Base-by-base conservation (phyloP, 1,140 invertebrate genomes). In the Atta cephalotes region DNA sequence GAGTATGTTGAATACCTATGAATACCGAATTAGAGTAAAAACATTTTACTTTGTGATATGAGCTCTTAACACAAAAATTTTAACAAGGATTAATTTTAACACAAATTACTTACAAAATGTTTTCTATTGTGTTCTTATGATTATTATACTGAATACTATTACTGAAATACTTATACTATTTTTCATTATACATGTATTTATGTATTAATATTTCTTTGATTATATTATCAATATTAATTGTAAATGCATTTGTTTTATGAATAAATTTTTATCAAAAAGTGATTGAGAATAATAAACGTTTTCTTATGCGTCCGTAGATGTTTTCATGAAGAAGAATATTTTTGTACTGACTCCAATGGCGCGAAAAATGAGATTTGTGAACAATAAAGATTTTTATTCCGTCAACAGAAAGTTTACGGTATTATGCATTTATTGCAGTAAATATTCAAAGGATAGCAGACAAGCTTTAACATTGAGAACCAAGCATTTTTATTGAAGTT, bases 341-440 rank as follows among this genome's bases (percentile, higher is more conserved):
- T 80, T 81, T 70, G 16, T 58, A 71, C 21, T 25, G 45, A 56
- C 14, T n/a, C 14, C 63, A 81, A 58, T 81, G 14, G 12, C 25
- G 10, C 9, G 9, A 49, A 70, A 70, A 81, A 81, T 71, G 28
- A 81, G 49, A 71, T 71, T 81, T 71, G 31, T 56, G 65, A 71
- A 70, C 49, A 81, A 81, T 71, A 5, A 71, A 56, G n/a, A 71
- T 81, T 14, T 71, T 81, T 70, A 80, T 80, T 70, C 65, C 12
- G n/a, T 71, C 31, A 62, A 71, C 65, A 58, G 49, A 81, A 56
- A 51, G 12, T 70, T 80, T 79, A 7, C 63, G 21, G 7, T 53
- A 53, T 53, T 71, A 49, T 71, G 14, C 49, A 28, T 25, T 53
- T 70, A 70, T 21, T 51, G 35, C 63, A 39, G 28, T n/a, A 70